Percentiles rank a stretch among this genome's conserved stretches.
phyloP scores from a whole-genome alignment of 1,140 invertebrate genomes.

The Zophobas morio region DNA sequence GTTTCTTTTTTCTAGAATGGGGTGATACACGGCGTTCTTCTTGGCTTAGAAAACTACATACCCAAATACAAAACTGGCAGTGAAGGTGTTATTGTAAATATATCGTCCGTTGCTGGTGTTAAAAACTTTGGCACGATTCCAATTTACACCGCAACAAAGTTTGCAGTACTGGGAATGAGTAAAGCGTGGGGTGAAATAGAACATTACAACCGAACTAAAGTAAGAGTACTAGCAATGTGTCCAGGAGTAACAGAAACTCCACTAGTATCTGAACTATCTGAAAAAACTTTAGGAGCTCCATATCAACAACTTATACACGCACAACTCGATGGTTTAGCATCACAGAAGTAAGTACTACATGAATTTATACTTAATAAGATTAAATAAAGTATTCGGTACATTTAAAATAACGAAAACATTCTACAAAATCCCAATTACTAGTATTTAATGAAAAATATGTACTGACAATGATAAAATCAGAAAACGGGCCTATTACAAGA shows the following conservation, averaged over 20 bases:
- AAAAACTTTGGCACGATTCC: constrained; percentile 50
- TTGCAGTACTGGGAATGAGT: constrained; percentile 55
- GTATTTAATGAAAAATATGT: too few species aligned
- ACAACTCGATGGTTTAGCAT: neutral
- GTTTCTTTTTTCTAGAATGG: constrained; percentile 57
- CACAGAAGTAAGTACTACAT: constrained; percentile 21
- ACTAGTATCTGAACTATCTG: constrained; percentile 27
- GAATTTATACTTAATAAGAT: neutral
- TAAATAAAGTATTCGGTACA: too few species aligned
- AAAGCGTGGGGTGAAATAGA: constrained; percentile 49
- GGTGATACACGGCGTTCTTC: constrained; percentile 53
- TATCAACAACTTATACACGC: constrained; percentile 26
- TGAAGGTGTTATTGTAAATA: constrained; percentile 59
- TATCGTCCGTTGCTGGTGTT: constrained; percentile 56
- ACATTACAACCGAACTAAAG: constrained; percentile 59
- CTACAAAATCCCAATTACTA: too few species aligned
- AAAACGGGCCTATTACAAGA: too few species aligned
- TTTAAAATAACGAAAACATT: too few species aligned
- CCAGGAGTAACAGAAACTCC: constrained; percentile 62
- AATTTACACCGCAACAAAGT: constrained; percentile 59
- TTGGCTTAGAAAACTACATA: constrained; percentile 60
- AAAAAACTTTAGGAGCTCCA: constrained; percentile 8
- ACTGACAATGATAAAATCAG: too few species aligned
- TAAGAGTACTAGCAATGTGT: constrained; percentile 63
- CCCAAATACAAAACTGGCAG: constrained; percentile 52